These are phyloP conservation scores for Dynastes hyllus DNA, from an alignment of 2,888 invertebrate genomes.

Conservation along the genomic window DNA sequence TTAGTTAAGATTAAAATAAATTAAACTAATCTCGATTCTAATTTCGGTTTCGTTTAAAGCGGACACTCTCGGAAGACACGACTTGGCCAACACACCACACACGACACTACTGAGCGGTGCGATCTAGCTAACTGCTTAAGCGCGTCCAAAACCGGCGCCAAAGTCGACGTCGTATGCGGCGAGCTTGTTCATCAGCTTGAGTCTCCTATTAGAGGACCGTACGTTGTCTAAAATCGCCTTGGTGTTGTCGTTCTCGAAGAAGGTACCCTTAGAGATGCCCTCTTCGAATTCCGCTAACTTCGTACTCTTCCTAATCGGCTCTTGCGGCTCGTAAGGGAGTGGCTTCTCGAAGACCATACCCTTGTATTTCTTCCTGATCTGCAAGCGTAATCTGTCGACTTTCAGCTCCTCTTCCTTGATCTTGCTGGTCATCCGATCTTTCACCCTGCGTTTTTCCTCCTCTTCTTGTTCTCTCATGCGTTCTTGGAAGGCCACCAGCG, in stretches of 20 bases:
- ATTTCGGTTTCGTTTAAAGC: no score
- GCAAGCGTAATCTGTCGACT: conserved; percentile 65
- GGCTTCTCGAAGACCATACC: conserved; percentile 66
- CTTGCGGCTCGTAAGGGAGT: conserved; percentile 65
- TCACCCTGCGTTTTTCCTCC: conserved; percentile 67
- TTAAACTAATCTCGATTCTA: no score
- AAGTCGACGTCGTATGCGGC: conserved; percentile 38
- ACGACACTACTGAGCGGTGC: conserved; percentile 32
- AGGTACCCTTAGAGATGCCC: conserved; percentile 67
- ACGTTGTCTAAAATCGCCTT: conserved; percentile 68
- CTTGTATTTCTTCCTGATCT: conserved; percentile 66
- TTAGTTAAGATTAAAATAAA: no score
- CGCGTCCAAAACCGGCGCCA: conserved; percentile 21
- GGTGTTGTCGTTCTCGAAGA: conserved; percentile 68
- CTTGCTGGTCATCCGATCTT: conserved; percentile 65
- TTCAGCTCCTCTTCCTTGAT: conserved; percentile 65
- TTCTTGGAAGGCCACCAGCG: conserved; percentile 60
- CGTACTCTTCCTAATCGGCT: conserved; percentile 67
- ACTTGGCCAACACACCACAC: conserved; percentile 23
- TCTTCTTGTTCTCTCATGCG: conserved; percentile 61
- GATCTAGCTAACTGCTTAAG: conserved; percentile 14
- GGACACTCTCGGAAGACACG: no score
- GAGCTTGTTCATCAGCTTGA: conserved; percentile 49
- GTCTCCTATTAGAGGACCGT: conserved; percentile 57
- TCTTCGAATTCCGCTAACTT: conserved; percentile 67